Evolutionary conservation across 2,797 vertebrate genomes (phyloP).

Genomic region (Myotis daubentonii): DNA sequence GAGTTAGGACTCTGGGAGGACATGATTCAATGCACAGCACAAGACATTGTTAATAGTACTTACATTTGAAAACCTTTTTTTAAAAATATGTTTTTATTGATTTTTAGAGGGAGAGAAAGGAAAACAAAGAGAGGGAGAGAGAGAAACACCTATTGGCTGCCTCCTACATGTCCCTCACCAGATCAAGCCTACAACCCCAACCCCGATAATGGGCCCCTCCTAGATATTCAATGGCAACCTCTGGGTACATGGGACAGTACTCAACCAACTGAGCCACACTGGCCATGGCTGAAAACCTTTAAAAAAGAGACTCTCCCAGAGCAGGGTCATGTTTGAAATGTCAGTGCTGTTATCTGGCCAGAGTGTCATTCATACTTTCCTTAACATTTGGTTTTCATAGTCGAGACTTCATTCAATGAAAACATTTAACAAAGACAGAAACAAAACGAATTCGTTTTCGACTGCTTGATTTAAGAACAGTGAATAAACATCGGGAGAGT

Average conservation of each 20-base stretch:
- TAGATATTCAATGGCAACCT: too few species aligned
- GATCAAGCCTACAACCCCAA: too few species aligned
- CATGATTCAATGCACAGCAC: not conserved
- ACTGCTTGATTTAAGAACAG: conserved; percentile 25
- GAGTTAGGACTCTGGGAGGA: not conserved
- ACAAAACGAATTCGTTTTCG: not conserved
- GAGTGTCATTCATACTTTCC: not conserved
- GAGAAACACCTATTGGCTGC: too few species aligned
- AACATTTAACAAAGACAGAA: conserved; percentile 12
- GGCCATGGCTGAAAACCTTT: not conserved
- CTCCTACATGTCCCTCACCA: too few species aligned
- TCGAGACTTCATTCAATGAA: conserved; percentile 2
- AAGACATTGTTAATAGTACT: not conserved
- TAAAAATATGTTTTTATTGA: too few species aligned
- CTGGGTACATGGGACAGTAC: too few species aligned
- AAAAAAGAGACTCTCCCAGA: not conserved
- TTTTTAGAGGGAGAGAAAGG: too few species aligned
- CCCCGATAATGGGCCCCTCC: too few species aligned
- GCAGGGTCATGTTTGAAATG: not conserved
- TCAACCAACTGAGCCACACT: too few species aligned
- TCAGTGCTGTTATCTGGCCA: not conserved
- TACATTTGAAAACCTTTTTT: not conserved
- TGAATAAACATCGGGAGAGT: not conserved
- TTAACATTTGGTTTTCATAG: conserved; percentile 8
- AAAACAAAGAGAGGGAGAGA: too few species aligned